Evolutionary conservation across 2,888 invertebrate genomes (phyloP), one percentile per base, ranked within the genome.

Genomic region (Drosophila antonietae): DNA sequence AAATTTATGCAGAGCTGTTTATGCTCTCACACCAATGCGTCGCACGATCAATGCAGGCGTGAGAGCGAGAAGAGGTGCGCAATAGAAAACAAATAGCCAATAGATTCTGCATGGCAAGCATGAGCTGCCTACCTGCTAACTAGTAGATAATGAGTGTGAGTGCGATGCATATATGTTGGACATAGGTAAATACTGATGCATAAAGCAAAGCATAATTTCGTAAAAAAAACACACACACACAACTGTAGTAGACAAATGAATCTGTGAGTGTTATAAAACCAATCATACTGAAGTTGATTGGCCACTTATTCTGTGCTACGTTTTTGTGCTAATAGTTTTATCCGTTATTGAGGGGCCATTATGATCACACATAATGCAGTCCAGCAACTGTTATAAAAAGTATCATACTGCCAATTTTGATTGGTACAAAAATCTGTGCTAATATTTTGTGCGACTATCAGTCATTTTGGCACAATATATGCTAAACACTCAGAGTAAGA

Each of bases 361-460:
- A 35, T 12, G 35, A 28, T 28, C 28, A 28, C 28, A 28, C 28
- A 28, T 23, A 37, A 37, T 14, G 4, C 43, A 28, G 28, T 28
- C 28, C 28, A 28, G 28, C 6, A 43, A 44, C 39, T 53, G 53
- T 39, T 33, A 37, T 39, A 53, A 37, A 35, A 52, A 53, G 9
- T 53, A 1, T 3, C 9, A 37, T 53, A 53, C 39, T 1, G 37
- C n/a, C 8, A 39, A 3, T 55, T 39, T 28, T n/a, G 15, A n/a
- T 39, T 23, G 23, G 37, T 18, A n/a, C 14, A 15, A 9, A 23
- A 52, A 10, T 37, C 37, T 53, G 52, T 37, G 37, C 15, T 23
- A 51, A 2, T 9, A 37, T 37, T 37, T 23, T 33, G 18, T 18
- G 18, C 18, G 7, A 33, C 1, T n/a, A 8, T 28, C 8, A 4